Evolutionary conservation across 2,888 invertebrate species (phyloP).

Genomic region (Axea sp.): DNA sequence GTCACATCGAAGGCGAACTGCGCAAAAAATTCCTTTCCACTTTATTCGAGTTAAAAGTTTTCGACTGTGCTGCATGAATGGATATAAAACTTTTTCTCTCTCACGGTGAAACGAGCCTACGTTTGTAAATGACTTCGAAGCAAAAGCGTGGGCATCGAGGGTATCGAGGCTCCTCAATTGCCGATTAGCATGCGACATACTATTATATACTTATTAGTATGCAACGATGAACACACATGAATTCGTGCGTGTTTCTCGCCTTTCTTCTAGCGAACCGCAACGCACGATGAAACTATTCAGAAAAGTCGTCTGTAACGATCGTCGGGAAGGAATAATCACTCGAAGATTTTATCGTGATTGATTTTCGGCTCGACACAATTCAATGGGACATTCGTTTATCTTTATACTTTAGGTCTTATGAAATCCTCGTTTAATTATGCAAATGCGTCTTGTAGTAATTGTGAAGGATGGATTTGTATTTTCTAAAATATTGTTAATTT

Average conservation of each 20-base stretch:
- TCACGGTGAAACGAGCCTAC: constrained; percentile 40
- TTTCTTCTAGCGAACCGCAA: constrained; percentile 29
- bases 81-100: constrained; percentile 27
- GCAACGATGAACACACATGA: constrained; percentile 52
- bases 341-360: constrained; percentile 37
- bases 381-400: constrained; percentile 12
- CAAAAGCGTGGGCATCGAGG: constrained; percentile 61
- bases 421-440: constrained; percentile 1
- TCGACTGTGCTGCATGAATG: constrained; percentile 23
- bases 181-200: constrained; percentile 63
- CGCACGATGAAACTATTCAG: constrained; percentile 26
- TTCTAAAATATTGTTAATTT: too few species aligned
- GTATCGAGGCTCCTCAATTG: constrained; percentile 60
- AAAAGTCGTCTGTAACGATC: constrained; percentile 12
- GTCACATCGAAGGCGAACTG: neutral
- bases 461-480: too few species aligned
- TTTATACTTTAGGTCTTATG: neutral
- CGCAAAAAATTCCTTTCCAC: neutral
- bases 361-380: constrained; percentile 18
- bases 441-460: too few species aligned
- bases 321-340: constrained; percentile 18
- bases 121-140: constrained; percentile 57
- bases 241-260: constrained; percentile 56
- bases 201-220: constrained; percentile 63
- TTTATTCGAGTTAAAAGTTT: constrained; percentile 21